These are phyloP conservation scores for Calameuta idolon DNA, from an alignment of 2,888 invertebrate genomes.

Conservation along the genomic window DNA sequence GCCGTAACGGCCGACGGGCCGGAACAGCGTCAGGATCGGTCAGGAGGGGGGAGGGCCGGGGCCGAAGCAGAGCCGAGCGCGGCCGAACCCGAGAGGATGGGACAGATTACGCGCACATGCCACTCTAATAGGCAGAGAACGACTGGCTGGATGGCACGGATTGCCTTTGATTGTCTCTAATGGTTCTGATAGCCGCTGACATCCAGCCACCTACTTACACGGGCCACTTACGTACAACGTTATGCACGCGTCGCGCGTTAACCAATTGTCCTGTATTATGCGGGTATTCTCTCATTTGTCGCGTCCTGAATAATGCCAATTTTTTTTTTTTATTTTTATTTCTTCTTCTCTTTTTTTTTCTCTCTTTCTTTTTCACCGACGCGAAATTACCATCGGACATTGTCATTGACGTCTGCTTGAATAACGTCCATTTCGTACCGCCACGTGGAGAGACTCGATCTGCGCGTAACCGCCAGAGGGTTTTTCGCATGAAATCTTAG, in stretches of 20 bases:
- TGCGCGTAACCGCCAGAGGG: no score
- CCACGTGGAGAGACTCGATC: neutral
- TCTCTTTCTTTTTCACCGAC: neutral
- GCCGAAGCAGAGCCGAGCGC: no score
- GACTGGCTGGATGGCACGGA: slow-evolving; percentile 38
- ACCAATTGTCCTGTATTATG: slow-evolving; percentile 30
- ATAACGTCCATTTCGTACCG: neutral
- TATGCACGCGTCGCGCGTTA: slow-evolving; percentile 43
- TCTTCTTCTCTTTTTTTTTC: neutral
- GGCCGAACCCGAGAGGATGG: slow-evolving; percentile 40
- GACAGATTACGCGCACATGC: slow-evolving; percentile 53
- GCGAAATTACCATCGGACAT: neutral
- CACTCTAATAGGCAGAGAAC: slow-evolving; percentile 49
- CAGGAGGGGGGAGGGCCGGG: no score
- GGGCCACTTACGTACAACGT: slow-evolving; percentile 38
- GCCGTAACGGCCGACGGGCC: neutral
- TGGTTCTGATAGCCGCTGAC: slow-evolving; percentile 51
- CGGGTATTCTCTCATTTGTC: slow-evolving; percentile 3
- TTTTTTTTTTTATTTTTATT: neutral
- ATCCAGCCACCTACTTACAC: slow-evolving; percentile 46
- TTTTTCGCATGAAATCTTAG: no score
- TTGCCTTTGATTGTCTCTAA: slow-evolving; percentile 52
- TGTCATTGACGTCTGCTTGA: neutral
- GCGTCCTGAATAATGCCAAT: neutral
- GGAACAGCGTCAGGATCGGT: no score